Base-by-base conservation (phyloP, 2,888 invertebrate species). In the Meganola albula region DNA sequence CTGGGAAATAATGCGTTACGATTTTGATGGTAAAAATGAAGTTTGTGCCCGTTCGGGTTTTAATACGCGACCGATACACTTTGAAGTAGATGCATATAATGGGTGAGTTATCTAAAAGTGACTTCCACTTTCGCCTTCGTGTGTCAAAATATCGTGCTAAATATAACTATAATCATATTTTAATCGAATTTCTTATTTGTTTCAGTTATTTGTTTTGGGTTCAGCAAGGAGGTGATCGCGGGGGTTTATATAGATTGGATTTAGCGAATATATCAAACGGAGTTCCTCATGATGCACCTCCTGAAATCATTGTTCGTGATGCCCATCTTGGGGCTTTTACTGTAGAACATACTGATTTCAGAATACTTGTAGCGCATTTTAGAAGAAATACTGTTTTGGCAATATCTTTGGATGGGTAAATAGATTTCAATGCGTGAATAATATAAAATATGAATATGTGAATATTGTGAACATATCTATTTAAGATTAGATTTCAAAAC, bases 11-110 rank as follows among this genome's bases (percentile, higher is more conserved):
- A 88, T 91, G 31, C 86, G 93, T 28, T 94, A 93, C 59, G 90
- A 91, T 59, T 87, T 95, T 21, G 90, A 92, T 58, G 94, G 95
- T 0, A 88, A 87, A 47, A 89, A 90, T 33, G 82, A 92, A 40
- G 89, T 90, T 5, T 89, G 92, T 0, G 92, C 94, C 1, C 79
- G 92, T 37, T 90, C 91, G 7, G 92, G 92, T 9, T 87, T 96
- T 34, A 86, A 87, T 30, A 88, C 88, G 3, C 88, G 90, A 50
- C 93, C 96, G 0, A 88, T 90, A 34, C 93, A 95, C 58, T 89
- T 98, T 49, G 93, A 95, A 79, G 93, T 96, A 0, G 98, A 98
- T 83, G 95, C 98, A 16, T 92, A 94, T 58, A 97, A 97, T 70
- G 98, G 97, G 89, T 93, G 74, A 76, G 83, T 64, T 12, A 10